Evolutionary conservation across 2,888 invertebrate genomes (phyloP).

Genomic region (Thereva nobilitata): DNA sequence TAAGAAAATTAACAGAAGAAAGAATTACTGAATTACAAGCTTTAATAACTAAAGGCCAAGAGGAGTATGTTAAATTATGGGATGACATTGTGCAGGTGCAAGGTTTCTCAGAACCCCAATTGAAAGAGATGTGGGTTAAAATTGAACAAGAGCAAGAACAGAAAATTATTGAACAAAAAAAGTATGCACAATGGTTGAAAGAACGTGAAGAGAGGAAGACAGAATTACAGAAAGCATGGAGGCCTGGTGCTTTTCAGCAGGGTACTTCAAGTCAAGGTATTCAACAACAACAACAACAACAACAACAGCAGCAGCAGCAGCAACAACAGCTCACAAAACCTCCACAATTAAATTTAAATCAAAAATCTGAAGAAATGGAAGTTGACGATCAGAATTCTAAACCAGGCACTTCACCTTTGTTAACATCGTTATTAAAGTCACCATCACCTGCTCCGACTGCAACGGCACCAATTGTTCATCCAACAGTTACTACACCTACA

Average conservation of each 20-base stretch:
- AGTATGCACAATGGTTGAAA: slow-evolving; percentile 64
- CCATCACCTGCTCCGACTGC: slow-evolving; percentile 61
- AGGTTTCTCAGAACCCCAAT: slow-evolving; percentile 69
- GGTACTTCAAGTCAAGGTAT: slow-evolving; percentile 17
- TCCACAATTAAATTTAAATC: slow-evolving; percentile 23
- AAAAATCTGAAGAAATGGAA: slow-evolving; percentile 47
- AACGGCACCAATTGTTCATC: slow-evolving; percentile 45
- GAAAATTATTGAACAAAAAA: slow-evolving; percentile 68
- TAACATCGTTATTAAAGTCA: slow-evolving; percentile 81
- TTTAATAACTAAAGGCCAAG: slow-evolving; percentile 70
- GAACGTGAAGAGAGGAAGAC: slow-evolving; percentile 67
- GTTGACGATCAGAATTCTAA: slow-evolving; percentile 48
- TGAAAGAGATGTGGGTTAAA: slow-evolving; percentile 73
- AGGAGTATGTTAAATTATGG: slow-evolving; percentile 74
- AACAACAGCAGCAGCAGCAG: slow-evolving; percentile 7
- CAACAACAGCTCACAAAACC: background rate
- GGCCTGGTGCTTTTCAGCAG: slow-evolving; percentile 34
- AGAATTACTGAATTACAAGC: slow-evolving; percentile 76
- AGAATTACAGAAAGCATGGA: slow-evolving; percentile 65
- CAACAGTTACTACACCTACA: slow-evolving; percentile 35
- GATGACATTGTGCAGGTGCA: slow-evolving; percentile 61
- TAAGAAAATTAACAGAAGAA: slow-evolving; percentile 76
- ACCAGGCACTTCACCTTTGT: slow-evolving; percentile 70
- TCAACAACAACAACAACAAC: background rate
- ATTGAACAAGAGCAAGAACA: slow-evolving; percentile 75